A percentile compares a stretch with the other conserved stretches of the same genome.
phyloP scores from a whole-genome alignment of 2,888 invertebrate genomes.

The Cantharis nigra region DNA sequence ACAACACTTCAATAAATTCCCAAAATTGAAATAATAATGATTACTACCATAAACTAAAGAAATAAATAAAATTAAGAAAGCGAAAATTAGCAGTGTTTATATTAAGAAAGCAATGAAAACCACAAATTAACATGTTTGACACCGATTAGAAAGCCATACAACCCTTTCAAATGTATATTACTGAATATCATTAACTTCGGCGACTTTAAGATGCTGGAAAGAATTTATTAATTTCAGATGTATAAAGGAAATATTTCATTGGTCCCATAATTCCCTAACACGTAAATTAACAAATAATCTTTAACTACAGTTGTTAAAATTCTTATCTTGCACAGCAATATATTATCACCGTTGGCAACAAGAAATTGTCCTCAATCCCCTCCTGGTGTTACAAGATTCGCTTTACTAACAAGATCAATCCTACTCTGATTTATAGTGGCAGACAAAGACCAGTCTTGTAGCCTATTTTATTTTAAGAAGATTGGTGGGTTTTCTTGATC shows the following conservation, averaged over 20 bases:
- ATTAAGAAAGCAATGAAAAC: too few species aligned
- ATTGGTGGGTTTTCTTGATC: conserved; percentile 11
- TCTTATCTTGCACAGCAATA: conserved; percentile 33
- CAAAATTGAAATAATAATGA: too few species aligned
- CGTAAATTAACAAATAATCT: neutral
- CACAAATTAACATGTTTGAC: neutral
- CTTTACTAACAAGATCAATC: conserved; percentile 47
- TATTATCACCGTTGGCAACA: conserved; percentile 24
- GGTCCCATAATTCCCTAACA: neutral
- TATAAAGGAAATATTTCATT: neutral
- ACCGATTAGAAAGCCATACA: neutral
- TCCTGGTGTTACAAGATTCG: conserved; percentile 43
- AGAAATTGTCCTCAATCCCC: conserved; percentile 39
- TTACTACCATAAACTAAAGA: too few species aligned
- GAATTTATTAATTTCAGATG: neutral
- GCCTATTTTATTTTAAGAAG: conserved; percentile 19
- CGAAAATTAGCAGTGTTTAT: too few species aligned
- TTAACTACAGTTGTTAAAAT: conserved; percentile 8
- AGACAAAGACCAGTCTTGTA: conserved; percentile 20
- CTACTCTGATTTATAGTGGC: conserved; percentile 44
- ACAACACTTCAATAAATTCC: too few species aligned
- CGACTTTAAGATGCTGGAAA: neutral
- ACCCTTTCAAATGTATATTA: neutral
- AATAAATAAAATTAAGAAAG: too few species aligned
- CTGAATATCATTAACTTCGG: neutral